Evolutionary conservation across 1,140 invertebrate species (phyloP), one percentile per base, ranked within the genome.

Genomic region (Ceratina japonica): DNA sequence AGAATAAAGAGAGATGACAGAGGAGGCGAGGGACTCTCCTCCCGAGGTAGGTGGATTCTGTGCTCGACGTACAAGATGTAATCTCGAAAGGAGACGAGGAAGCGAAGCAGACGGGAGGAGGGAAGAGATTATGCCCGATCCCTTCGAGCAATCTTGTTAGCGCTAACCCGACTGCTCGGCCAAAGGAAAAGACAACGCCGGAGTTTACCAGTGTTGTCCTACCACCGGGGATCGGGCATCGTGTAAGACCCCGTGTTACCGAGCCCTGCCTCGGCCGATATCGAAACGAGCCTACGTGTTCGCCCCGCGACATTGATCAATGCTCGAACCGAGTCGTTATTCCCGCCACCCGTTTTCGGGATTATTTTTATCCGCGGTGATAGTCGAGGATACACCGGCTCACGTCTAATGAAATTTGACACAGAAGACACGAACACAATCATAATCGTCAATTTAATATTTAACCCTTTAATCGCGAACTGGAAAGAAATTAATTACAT

Each of bases 91-190:
- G 70, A 44, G 76, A 86, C 75, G 65, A 80, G 83, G 75, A 78
- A 70, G 78, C 56, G 75, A 75, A 72, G 64, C 51, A 78, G 83
- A 74, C 54, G 69, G 77, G 63, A 62, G 62, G 68, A 64, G 68
- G 75, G 68, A 65, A 79, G 77, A 85, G 85, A 87, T 87, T 87
- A 85, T 85, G 78, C 79, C 59, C 71, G 76, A 82, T 87, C 84
- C 88, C 87, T 88, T 83, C 79, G 70, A 83, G 83, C 84, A 89
- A 89, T 89, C 87, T 88, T 87, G 87, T 89, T 89, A 89, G 82
- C 84, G 76, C 81, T 85, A 87, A 81, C 80, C 75, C 74, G 75
- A 75, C 20, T 16, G 77, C 49, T 58, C 66, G 63, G 58, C 62
- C 64, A 79, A 87, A 80, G 77, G 76, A 86, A 84, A 79, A 83